Evolutionary conservation across 2,888 invertebrate species (phyloP).

Genomic region (Linyphia triangularis): DNA sequence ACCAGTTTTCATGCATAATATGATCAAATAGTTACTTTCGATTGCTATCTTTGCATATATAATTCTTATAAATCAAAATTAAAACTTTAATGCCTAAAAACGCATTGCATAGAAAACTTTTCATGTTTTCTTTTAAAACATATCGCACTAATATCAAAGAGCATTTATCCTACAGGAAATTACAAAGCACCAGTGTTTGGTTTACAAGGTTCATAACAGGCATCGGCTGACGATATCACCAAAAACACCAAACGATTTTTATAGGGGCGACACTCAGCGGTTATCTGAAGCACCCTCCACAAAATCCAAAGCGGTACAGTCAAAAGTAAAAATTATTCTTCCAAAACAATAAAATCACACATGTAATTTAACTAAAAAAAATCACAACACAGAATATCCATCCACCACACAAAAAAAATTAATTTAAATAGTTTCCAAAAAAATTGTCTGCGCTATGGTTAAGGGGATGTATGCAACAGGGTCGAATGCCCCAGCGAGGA

Average conservation of each 20-base stretch:
- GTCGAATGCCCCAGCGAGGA: not conserved
- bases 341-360: not conserved
- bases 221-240: too few relatives aligned
- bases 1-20: too few relatives aligned
- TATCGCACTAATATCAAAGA: too few relatives aligned
- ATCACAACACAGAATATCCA: not conserved
- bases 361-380: too few relatives aligned
- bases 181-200: not conserved
- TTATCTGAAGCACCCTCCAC: not conserved
- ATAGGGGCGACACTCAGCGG: not conserved
- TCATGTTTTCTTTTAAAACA: not conserved
- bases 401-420: not conserved
- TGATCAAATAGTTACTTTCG: too few relatives aligned
- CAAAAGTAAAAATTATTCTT: too few relatives aligned
- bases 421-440: not conserved
- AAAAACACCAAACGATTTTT: not conserved
- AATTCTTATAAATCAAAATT: too few relatives aligned
- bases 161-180: too few relatives aligned
- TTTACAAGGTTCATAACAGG: not conserved
- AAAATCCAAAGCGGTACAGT: too few relatives aligned
- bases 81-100: too few relatives aligned
- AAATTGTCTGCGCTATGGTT: not conserved
- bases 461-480: not conserved
- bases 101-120: too few relatives aligned
- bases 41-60: too few relatives aligned